Percentiles rank a stretch among this genome's conserved stretches.
Evolutionary conservation across 2,113 vertebrate species (phyloP).

Genomic region (Benitochromis conjunctus): DNA sequence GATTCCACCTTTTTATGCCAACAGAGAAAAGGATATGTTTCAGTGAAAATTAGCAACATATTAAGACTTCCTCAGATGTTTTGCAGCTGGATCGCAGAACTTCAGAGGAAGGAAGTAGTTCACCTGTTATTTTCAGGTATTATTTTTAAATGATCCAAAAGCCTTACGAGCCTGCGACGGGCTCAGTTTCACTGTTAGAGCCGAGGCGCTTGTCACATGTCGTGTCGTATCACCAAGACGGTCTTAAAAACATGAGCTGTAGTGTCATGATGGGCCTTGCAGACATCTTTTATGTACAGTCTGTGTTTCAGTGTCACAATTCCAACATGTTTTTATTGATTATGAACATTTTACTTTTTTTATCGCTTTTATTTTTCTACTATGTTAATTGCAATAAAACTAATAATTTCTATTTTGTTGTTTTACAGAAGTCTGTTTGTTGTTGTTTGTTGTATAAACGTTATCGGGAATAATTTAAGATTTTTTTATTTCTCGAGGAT

Average conservation of each 20-base stretch:
- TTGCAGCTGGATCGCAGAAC: neutral
- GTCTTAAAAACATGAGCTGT: neutral
- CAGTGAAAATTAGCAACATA: neutral
- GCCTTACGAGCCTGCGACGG: rapidly evolving
- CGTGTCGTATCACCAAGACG: neutral
- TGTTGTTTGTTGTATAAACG: neutral
- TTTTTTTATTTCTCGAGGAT: neutral
- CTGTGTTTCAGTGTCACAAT: neutral
- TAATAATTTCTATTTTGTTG: rapidly evolving
- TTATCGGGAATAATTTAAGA: neutral
- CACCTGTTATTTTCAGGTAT: neutral
- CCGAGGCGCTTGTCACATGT: neutral
- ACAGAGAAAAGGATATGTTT: too few species aligned
- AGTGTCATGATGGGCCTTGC: neutral
- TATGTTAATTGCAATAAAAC: neutral
- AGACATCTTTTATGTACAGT: neutral
- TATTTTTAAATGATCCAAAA: neutral
- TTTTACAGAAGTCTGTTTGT: neutral
- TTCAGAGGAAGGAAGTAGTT: rapidly evolving
- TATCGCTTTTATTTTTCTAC: neutral
- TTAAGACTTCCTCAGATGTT: neutral
- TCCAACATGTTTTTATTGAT: neutral
- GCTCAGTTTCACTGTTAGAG: neutral
- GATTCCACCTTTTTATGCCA: rapidly evolving
- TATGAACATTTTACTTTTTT: neutral